phyloP scores from a whole-genome alignment of 2,113 vertebrate genomes.

The Pelobates fuscus region DNA sequence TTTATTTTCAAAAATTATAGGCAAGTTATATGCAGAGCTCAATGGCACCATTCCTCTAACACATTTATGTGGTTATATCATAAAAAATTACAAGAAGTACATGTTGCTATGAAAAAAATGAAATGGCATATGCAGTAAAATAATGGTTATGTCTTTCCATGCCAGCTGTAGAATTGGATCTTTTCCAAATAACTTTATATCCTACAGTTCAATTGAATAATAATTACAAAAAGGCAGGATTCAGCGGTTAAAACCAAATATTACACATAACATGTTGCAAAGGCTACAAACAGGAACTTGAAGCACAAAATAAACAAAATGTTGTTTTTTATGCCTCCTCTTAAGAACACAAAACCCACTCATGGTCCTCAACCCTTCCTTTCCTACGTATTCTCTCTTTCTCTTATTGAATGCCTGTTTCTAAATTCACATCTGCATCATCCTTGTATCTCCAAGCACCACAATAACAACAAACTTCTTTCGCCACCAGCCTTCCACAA shows the following conservation, averaged over 20 bases:
- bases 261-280: background rate
- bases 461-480: no score
- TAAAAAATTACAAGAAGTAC: conserved; percentile 54
- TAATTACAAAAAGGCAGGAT: no score
- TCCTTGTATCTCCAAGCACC: no score
- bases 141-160: conserved; percentile 54
- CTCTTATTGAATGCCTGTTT: no score
- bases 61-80: conserved; percentile 58
- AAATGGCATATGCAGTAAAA: conserved; percentile 46
- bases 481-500: no score
- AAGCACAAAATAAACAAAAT: no score
- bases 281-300: no score
- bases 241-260: conserved; percentile 14
- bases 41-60: conserved; percentile 63
- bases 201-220: conserved; percentile 16
- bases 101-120: conserved; percentile 52
- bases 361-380: no score
- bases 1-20: conserved; percentile 68
- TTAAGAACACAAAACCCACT: no score
- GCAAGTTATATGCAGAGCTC: conserved; percentile 65
- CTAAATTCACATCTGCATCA: no score
- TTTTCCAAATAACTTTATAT: conserved; percentile 9
- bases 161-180: conserved; percentile 28
- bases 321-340: no score
- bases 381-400: no score